phyloP scores from a whole-genome alignment of 2,113 vertebrate species.

The Dolichotis patagonum region DNA sequence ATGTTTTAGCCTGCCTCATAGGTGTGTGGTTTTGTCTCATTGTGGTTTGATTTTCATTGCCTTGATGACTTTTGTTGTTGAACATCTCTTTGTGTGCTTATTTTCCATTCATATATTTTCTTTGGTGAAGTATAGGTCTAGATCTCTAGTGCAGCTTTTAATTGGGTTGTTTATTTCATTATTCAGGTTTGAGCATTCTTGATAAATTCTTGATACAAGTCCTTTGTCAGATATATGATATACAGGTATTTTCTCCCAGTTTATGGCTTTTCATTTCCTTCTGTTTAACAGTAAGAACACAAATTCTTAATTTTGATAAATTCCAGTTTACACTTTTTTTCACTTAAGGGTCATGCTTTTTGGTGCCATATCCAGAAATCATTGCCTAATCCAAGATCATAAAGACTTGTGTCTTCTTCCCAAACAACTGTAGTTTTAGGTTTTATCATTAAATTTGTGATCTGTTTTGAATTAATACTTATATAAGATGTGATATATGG shows the following conservation, averaged over 20 bases:
- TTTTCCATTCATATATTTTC: not conserved
- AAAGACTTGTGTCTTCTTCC: not conserved
- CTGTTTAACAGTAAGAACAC: not conserved
- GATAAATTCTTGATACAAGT: not conserved
- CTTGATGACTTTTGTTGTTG: not conserved
- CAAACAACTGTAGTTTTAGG: not conserved
- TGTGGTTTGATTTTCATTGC: not conserved
- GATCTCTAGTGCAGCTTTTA: not conserved
- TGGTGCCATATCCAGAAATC: not conserved
- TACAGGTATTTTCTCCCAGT: not conserved
- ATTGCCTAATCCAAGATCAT: not conserved
- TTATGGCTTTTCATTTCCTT: not conserved
- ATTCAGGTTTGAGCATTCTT: not conserved
- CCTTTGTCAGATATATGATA: not conserved
- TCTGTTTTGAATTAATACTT: not conserved
- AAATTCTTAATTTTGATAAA: not conserved
- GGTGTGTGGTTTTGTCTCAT: not conserved
- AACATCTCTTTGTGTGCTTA: not conserved
- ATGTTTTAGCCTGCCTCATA: not conserved
- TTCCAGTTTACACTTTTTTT: not conserved
- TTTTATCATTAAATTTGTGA: not conserved
- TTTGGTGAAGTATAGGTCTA: not conserved
- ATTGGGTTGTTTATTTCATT: not conserved
- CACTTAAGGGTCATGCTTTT: not conserved
- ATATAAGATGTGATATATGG: not conserved